Conservation (phyloP, 2,888 invertebrate species). For the Pseudoips prasinana region DNA sequence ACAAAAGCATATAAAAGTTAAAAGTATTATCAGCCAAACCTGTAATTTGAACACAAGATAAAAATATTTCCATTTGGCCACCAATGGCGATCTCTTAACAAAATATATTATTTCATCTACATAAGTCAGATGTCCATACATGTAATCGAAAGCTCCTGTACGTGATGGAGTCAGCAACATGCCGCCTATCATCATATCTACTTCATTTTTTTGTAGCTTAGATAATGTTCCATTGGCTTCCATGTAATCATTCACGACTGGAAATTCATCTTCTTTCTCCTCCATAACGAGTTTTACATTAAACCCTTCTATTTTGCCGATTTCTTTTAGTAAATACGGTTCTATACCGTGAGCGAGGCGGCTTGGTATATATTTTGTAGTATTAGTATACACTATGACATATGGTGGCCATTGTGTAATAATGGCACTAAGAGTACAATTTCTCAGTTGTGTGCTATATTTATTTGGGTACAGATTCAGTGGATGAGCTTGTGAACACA, state of each 20-base stretch:
- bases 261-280: constrained; percentile 32
- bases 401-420: constrained; percentile 50
- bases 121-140: constrained; percentile 19
- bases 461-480: constrained; percentile 38
- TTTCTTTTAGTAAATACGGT: constrained; percentile 39
- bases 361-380: constrained; percentile 2
- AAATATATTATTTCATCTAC: constrained; percentile 24
- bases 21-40: constrained; percentile 23
- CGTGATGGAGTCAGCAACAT: constrained; percentile 21
- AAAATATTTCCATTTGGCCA: constrained; percentile 24
- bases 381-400: constrained; percentile 12
- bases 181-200: constrained; percentile 20
- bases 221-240: constrained; percentile 3
- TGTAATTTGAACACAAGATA: constrained; percentile 26
- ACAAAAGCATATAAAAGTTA: constrained; percentile 14
- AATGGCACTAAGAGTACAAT: constrained; percentile 46
- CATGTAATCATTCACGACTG: constrained; percentile 9
- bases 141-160: constrained; percentile 15
- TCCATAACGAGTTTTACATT: constrained; percentile 38
- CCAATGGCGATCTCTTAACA: constrained; percentile 10
- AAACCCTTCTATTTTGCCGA: constrained; percentile 45
- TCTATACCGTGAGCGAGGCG: constrained; percentile 33
- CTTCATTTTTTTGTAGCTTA: constrained; percentile 19
- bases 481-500: constrained; percentile 32
- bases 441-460: constrained; percentile 38